Base-by-base conservation (phyloP, 1,140 invertebrate genomes). In the Mercenaria mercenaria region DNA sequence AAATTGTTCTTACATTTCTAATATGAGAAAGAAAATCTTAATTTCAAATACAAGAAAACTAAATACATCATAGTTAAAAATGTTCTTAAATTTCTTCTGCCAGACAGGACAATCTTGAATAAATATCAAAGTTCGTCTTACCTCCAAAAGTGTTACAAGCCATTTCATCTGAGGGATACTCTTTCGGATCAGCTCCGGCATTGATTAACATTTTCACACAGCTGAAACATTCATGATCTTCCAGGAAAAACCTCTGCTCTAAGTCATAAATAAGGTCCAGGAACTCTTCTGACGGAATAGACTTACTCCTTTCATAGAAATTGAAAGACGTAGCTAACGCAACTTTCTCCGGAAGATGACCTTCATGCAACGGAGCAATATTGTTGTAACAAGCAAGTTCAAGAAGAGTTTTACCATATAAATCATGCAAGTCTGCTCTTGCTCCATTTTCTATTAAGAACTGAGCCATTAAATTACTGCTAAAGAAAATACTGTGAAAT, bases 401-500 rank as follows among this genome's bases (percentile, higher is more conserved):
- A 8, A 92, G 32, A 0, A 91, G 88, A 6, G 79, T 77, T 10
- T 86, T 80, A 0, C 85, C 82, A 34, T 89, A 84, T 26, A 69
- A 64, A 64, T 91, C 90, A 20, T 56, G 23, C 18, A 88, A 18
- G 11, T 90, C 67, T 39, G 79, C 74, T 41, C 50, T 59, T 8
- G 90, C 88, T 26, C 90, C 90, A 76, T 72, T 52, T 37, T 82
- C 37, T 4, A 92, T 23, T 6, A 92, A 56, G 43, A 77, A 91
- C 26, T 89, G 37, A 18, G 87, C 76, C 15, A 81, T 61, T n/a
- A 69, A n/a, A 10, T 69, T 83, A 20, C 90, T n/a, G 43, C 81
- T 82, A 69, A 81, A 91, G 26, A 91, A 79, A 23, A 91, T 59
- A 69, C 69, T 80, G 26, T 90, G 80, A 76, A 91, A 91, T 67